phyloP scores from a whole-genome alignment of 2,113 vertebrate genomes.

The Anarrhichthys ocellatus region DNA sequence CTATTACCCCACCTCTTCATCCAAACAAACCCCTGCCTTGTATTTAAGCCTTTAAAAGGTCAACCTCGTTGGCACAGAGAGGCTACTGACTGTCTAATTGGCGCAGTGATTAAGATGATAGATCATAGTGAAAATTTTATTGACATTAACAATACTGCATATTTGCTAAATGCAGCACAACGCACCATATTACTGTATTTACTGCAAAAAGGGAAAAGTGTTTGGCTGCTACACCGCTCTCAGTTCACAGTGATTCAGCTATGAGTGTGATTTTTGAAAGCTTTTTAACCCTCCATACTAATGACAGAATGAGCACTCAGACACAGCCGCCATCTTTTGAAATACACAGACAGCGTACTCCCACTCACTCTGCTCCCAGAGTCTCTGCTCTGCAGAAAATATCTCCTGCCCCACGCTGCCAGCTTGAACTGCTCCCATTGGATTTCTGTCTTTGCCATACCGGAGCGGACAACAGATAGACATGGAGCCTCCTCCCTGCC shows the following conservation, averaged over 20 bases:
- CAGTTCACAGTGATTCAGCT: conserved; percentile 57
- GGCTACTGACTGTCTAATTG: conserved; percentile 24
- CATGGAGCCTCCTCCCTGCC: conserved; percentile 50
- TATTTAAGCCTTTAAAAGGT: conserved; percentile 46
- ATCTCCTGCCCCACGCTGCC: conserved; percentile 55
- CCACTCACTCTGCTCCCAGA: conserved; percentile 66
- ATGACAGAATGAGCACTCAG: conserved; percentile 66
- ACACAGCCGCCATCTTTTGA: conserved; percentile 66
- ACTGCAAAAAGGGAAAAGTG: background rate
- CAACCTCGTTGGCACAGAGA: conserved; percentile 23
- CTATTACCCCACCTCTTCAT: conserved; percentile 19
- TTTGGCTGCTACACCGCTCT: conserved; percentile 40
- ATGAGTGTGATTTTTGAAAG: conserved; percentile 59
- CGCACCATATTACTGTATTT: background rate
- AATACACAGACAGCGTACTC: conserved; percentile 68
- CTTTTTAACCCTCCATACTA: conserved; percentile 66
- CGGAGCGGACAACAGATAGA: conserved; percentile 51
- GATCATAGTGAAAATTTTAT: conserved; percentile 45
- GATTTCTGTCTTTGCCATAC: conserved; percentile 58
- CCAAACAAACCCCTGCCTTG: conserved; percentile 24
- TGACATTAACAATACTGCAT: conserved; percentile 25
- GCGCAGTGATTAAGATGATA: conserved; percentile 21
- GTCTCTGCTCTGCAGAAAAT: conserved; percentile 64
- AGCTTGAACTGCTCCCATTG: conserved; percentile 54
- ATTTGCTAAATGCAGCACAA: conserved; percentile 14